These are phyloP conservation scores for Hydroisotoma schaefferi DNA, from an alignment of 2,888 invertebrate species.

Conservation along the genomic window DNA sequence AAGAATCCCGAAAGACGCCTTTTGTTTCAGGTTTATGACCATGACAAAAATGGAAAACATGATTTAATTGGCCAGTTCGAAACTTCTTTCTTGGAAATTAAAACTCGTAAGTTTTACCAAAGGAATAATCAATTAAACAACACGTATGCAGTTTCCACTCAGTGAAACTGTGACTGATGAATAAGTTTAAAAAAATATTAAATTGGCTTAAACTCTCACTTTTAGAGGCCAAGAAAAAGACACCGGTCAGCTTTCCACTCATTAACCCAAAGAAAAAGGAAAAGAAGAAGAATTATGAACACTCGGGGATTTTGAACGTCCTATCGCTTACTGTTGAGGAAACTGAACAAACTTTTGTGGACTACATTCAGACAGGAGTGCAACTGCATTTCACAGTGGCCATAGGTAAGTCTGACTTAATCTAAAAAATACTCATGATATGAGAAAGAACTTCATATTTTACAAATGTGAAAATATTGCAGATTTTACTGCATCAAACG, in stretches of 20 bases:
- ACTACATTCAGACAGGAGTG: slow-evolving; percentile 55
- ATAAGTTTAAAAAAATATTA: too few species aligned
- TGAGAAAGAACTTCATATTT: too few species aligned
- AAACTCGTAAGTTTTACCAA: slow-evolving; percentile 43
- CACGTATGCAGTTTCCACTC: neutral
- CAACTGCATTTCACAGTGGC: slow-evolving; percentile 35
- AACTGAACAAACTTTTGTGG: slow-evolving; percentile 52
- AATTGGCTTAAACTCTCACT: neutral
- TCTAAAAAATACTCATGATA: neutral
- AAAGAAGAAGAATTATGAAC: slow-evolving; percentile 55
- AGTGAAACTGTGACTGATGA: neutral
- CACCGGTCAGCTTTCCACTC: slow-evolving; percentile 49
- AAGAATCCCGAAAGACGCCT: slow-evolving; percentile 55
- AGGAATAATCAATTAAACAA: too few species aligned
- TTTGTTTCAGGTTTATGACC: slow-evolving; percentile 56
- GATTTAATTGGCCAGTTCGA: slow-evolving; percentile 55
- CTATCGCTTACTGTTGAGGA: slow-evolving; percentile 37
- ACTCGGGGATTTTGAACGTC: slow-evolving; percentile 56
- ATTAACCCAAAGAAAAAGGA: slow-evolving; percentile 55
- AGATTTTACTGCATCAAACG: slow-evolving; percentile 35
- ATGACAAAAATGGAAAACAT: slow-evolving; percentile 55
- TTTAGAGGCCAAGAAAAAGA: slow-evolving; percentile 31
- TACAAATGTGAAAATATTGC: too few species aligned
- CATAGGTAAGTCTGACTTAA: neutral
- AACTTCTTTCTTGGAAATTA: slow-evolving; percentile 52